These are phyloP conservation scores for Volucella inflata DNA, from an alignment of 2,888 invertebrate species.

Conservation along the genomic window DNA sequence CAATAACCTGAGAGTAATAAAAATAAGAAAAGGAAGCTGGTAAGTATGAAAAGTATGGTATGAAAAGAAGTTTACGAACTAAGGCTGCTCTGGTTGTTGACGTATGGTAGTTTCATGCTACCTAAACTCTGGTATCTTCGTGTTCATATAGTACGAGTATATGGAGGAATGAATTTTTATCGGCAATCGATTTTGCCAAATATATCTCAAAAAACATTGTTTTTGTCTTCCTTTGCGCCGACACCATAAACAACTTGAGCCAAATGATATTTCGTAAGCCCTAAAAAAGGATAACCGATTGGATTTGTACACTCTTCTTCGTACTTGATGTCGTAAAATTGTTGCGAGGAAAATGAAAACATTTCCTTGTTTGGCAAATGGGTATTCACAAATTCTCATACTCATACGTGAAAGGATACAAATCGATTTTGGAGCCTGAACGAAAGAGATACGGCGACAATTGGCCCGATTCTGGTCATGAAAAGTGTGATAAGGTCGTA, in stretches of 20 bases:
- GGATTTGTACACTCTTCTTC: slow-evolving; percentile 31
- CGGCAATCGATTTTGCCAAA: slow-evolving; percentile 51
- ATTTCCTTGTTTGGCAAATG: slow-evolving; percentile 40
- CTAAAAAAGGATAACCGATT: slow-evolving; percentile 55
- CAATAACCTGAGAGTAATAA: slow-evolving; percentile 33
- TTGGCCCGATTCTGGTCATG: too few relatives aligned
- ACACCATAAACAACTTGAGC: slow-evolving; percentile 52
- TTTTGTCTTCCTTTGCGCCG: not conserved
- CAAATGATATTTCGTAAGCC: slow-evolving; percentile 43
- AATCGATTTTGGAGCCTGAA: slow-evolving; percentile 22
- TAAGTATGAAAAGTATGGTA: too few relatives aligned
- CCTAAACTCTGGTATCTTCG: not conserved
- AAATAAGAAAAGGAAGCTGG: slow-evolving; percentile 27
- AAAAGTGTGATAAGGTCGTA: too few relatives aligned
- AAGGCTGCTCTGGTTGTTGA: slow-evolving; percentile 26
- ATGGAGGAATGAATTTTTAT: slow-evolving; percentile 29
- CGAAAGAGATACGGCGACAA: too few relatives aligned
- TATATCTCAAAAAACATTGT: slow-evolving; percentile 16
- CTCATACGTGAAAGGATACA: not conserved
- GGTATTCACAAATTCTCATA: slow-evolving; percentile 1
- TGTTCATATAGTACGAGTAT: too few relatives aligned
- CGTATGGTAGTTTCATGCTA: slow-evolving; percentile 14
- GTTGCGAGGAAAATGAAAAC: slow-evolving; percentile 38
- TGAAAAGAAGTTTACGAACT: slow-evolving; percentile 20
- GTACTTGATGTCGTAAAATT: slow-evolving; percentile 30